phyloP scores from a whole-genome alignment of 2,113 vertebrate species.

The Marcusenius ussheri region DNA sequence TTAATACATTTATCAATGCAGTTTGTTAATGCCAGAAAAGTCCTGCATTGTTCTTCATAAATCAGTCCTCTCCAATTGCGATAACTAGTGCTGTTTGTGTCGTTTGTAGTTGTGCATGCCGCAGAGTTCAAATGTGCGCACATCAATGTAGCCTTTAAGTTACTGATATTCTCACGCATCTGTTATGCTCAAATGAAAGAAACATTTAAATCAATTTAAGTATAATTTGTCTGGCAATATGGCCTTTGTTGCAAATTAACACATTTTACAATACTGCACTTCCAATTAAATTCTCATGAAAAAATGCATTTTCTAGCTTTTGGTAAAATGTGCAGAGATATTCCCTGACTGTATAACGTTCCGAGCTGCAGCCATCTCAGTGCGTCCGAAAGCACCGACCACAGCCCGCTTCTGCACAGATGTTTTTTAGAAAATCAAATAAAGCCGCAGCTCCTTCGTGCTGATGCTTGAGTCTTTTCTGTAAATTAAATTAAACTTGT shows the following conservation, averaged over 20 bases:
- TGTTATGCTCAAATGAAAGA: background rate
- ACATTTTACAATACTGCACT: background rate
- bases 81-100: background rate
- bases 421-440: background rate
- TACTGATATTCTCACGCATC: background rate
- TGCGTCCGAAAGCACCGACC: background rate
- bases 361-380: too few species aligned
- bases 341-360: background rate
- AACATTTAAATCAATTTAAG: background rate
- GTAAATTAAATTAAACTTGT: background rate
- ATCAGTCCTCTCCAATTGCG: background rate
- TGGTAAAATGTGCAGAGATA: background rate
- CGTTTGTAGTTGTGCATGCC: background rate
- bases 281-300: background rate
- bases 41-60: background rate
- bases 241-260: background rate
- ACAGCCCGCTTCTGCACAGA: background rate
- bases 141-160: background rate
- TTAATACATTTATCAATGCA: background rate
- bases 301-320: background rate
- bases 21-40: background rate
- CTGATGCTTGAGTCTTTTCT: background rate
- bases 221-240: background rate
- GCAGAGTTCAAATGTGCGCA: background rate
- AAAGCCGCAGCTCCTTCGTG: background rate